Evolutionary conservation across 2,888 invertebrate genomes (phyloP).

Genomic region (Busseola fusca): DNA sequence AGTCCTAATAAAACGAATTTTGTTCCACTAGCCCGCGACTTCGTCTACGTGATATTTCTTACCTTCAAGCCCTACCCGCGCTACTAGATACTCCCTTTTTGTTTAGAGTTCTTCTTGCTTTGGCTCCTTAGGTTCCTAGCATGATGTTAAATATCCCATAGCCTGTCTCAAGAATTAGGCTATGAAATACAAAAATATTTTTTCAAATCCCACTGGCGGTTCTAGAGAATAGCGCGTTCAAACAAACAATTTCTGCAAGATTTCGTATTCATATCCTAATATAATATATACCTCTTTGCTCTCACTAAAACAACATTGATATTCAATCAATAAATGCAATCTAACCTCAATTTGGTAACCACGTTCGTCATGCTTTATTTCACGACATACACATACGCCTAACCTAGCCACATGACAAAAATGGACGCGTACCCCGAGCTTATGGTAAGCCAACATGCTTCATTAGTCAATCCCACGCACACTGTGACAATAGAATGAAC

Average conservation of each 20-base stretch:
- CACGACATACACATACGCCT: constrained; percentile 39
- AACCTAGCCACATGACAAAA: constrained; percentile 56
- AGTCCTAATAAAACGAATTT: constrained; percentile 4
- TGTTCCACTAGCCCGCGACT: background rate
- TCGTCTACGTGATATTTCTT: too few species aligned
- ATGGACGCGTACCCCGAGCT: constrained; percentile 54
- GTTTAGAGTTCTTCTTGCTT: too few species aligned
- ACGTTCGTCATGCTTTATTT: constrained; percentile 46
- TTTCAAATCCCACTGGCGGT: background rate
- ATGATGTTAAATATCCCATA: background rate
- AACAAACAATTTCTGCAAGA: background rate
- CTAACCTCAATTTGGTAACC: constrained; percentile 54
- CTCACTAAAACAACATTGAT: constrained; percentile 25
- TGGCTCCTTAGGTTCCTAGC: too few species aligned
- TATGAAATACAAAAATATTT: background rate
- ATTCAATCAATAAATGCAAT: constrained; percentile 48
- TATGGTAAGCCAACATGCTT: constrained; percentile 62
- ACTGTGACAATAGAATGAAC: constrained; percentile 70
- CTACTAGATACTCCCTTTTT: too few species aligned
- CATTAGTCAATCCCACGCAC: constrained; percentile 80
- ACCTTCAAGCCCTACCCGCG: too few species aligned
- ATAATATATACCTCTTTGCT: constrained; percentile 3
- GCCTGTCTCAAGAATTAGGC: background rate
- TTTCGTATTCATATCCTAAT: background rate
- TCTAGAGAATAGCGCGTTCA: background rate